Percentiles rank a stretch among this genome's conserved stretches.
Conservation (phyloP, 2,797 vertebrate species). For the Pelobates cultripes region DNA sequence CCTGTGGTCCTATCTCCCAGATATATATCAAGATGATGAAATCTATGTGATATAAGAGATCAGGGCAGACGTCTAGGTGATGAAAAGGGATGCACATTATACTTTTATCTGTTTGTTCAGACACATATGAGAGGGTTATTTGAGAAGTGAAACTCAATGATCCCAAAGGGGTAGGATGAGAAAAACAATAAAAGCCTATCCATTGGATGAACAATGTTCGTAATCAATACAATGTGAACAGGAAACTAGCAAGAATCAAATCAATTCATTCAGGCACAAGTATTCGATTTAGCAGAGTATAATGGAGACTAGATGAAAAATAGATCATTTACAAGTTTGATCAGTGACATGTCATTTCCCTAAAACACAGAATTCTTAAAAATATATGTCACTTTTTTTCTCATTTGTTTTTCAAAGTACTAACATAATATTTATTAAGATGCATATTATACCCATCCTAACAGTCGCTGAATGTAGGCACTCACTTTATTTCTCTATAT, state of each 20-base stretch:
- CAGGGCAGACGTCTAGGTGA: slow-evolving; percentile 23
- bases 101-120: slow-evolving; percentile 16
- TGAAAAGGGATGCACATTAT: slow-evolving; percentile 28
- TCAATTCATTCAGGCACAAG: slow-evolving; percentile 5
- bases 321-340: too few species aligned
- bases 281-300: background rate
- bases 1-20: slow-evolving; percentile 23
- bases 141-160: slow-evolving; percentile 21
- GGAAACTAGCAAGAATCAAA: slow-evolving; percentile 15
- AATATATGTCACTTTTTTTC: too few species aligned
- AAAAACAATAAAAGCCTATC: slow-evolving; percentile 24
- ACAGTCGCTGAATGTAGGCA: too few species aligned
- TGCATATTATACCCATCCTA: too few species aligned
- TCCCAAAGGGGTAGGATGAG: slow-evolving; percentile 26
- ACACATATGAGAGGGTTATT: slow-evolving; percentile 18
- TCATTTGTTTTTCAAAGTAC: too few species aligned
- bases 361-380: too few species aligned
- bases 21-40: slow-evolving; percentile 39
- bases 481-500: too few species aligned
- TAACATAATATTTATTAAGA: too few species aligned
- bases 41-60: slow-evolving; percentile 35
- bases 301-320: too few species aligned
- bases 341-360: too few species aligned
- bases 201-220: slow-evolving; percentile 46
- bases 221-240: slow-evolving; percentile 41